Percentiles rank a stretch among this genome's conserved stretches.
These are phyloP conservation scores for Schmidtea mediterranea DNA, from an alignment of 1,140 invertebrate species.

Conservation along the genomic window DNA sequence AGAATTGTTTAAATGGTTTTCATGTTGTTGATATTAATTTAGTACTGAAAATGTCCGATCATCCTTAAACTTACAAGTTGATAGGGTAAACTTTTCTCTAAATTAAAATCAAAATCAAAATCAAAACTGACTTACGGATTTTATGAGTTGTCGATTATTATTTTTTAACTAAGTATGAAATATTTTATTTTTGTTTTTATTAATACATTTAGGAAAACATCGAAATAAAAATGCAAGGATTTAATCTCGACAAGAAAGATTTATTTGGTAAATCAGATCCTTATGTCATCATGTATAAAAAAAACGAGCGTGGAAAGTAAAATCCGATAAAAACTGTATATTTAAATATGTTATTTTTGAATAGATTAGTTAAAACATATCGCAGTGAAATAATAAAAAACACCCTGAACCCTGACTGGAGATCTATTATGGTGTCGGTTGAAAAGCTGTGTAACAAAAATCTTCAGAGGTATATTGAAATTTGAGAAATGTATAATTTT, in stretches of 20 bases:
- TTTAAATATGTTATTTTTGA: neutral
- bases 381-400: slow-evolving; percentile 1
- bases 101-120: no score
- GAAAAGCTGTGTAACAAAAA: neutral
- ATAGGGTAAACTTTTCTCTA: no score
- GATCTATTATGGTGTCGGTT: neutral
- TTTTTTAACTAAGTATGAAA: no score
- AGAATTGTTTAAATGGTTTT: no score
- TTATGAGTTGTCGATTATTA: no score
- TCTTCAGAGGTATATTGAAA: neutral
- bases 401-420: slow-evolving; percentile 3
- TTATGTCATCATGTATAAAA: slow-evolving; percentile 29
- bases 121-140: no score
- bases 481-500: no score
- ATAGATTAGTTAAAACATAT: neutral
- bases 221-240: slow-evolving; percentile 26
- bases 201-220: slow-evolving; percentile 28
- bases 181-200: no score
- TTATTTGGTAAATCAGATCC: slow-evolving; percentile 34
- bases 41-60: no score
- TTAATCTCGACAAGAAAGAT: slow-evolving; percentile 31
- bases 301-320: slow-evolving; percentile 28
- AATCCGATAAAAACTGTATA: neutral
- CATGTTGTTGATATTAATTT: no score
- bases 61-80: no score